A percentile compares a stretch with the other conserved stretches of the same genome.
phyloP scores from a whole-genome alignment of 2,888 invertebrate genomes.

The Spisula solida region DNA sequence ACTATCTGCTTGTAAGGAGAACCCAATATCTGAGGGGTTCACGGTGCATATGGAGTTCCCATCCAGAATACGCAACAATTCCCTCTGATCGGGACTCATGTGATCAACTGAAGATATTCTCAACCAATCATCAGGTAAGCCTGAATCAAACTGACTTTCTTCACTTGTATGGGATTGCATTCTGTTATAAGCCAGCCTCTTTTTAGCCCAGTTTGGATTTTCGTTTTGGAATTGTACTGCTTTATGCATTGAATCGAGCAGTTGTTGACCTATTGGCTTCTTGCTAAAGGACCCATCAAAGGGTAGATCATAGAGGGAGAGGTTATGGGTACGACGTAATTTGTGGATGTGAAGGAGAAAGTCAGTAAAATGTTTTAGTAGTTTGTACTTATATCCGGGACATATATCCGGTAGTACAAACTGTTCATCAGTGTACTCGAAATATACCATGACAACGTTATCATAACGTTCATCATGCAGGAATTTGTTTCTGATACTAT shows the following conservation, averaged over 20 bases:
- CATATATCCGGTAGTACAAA: slow-evolving; percentile 65
- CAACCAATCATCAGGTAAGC: slow-evolving; percentile 44
- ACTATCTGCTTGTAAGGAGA: background rate
- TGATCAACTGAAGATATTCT: slow-evolving; percentile 25
- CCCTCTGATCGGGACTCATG: background rate
- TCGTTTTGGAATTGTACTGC: slow-evolving; percentile 50
- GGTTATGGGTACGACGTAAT: slow-evolving; percentile 63
- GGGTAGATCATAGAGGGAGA: slow-evolving; percentile 61
- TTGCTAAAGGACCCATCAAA: slow-evolving; percentile 59
- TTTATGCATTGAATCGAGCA: slow-evolving; percentile 49
- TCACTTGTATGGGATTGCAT: slow-evolving; percentile 56
- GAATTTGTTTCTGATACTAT: slow-evolving; percentile 65
- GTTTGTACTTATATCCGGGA: slow-evolving; percentile 66
- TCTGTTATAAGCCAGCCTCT: slow-evolving; percentile 41
- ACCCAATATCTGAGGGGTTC: slow-evolving; percentile 45
- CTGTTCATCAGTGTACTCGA: slow-evolving; percentile 65
- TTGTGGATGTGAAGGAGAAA: slow-evolving; percentile 69
- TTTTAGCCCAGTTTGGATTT: slow-evolving; percentile 57
- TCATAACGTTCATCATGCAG: slow-evolving; percentile 62
- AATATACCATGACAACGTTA: slow-evolving; percentile 69
- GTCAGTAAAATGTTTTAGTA: slow-evolving; percentile 70
- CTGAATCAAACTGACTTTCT: slow-evolving; percentile 64
- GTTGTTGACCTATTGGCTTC: slow-evolving; percentile 56
- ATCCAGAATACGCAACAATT: slow-evolving; percentile 32
- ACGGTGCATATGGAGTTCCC: slow-evolving; percentile 46